Percentiles rank a stretch among this genome's conserved stretches.
phyloP scores from a whole-genome alignment of 2,888 invertebrate species.

The Acrocyrtus sp. region DNA sequence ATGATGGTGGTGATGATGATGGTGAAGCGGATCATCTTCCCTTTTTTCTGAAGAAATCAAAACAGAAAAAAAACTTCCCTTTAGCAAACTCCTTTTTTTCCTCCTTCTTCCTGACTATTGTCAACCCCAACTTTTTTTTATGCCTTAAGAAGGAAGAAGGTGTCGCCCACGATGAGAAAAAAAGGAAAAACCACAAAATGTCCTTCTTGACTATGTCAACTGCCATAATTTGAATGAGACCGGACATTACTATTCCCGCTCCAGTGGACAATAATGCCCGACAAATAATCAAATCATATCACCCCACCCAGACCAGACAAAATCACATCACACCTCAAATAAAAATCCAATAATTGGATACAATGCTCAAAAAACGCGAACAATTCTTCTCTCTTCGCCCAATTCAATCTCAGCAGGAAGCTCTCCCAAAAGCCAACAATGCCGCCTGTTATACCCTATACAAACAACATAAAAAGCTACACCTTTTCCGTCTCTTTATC shows the following conservation, averaged over 20 bases:
- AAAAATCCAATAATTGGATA: neutral
- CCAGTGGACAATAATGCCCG: neutral
- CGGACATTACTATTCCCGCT: neutral
- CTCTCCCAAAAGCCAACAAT: neutral
- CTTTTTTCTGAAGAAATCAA: neutral
- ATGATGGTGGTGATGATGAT: slow-evolving; percentile 40
- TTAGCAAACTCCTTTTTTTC: neutral
- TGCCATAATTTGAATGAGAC: neutral
- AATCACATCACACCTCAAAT: neutral
- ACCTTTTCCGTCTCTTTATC: neutral
- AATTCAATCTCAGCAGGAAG: neutral
- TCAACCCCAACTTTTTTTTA: slow-evolving; percentile 7
- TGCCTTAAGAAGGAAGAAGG: slow-evolving; percentile 1
- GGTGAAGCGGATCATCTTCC: slow-evolving; percentile 1
- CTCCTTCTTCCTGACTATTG: slow-evolving; percentile 34
- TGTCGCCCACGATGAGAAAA: neutral
- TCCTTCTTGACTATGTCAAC: neutral
- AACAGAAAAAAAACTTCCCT: too few relatives aligned
- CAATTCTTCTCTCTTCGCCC: neutral
- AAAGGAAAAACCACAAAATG: neutral
- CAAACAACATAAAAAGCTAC: neutral
- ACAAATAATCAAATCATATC: neutral
- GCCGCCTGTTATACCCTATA: neutral
- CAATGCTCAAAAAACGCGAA: neutral
- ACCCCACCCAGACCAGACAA: neutral